These are phyloP conservation scores for Datnioides undecimradiatus DNA, from an alignment of 2,113 vertebrate species.

Conservation along the genomic window DNA sequence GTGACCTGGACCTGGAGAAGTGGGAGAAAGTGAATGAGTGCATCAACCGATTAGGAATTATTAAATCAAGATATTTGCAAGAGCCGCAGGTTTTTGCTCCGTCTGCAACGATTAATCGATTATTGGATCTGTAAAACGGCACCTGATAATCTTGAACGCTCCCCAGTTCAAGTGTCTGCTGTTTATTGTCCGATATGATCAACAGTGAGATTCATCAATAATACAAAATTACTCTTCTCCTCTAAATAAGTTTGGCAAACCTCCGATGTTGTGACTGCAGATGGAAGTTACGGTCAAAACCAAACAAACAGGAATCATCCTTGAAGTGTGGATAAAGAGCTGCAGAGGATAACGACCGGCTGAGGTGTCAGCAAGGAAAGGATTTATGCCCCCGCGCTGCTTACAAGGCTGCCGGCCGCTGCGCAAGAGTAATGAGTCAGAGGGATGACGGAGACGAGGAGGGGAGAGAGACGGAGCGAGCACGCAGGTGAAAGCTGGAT, in stretches of 20 bases:
- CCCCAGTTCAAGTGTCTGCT: too few relatives aligned
- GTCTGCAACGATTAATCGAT: too few relatives aligned
- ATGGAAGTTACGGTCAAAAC: not conserved
- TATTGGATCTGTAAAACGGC: too few relatives aligned
- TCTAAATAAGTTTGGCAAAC: not conserved
- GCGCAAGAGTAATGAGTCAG: conserved; percentile 5
- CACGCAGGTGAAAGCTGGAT: not conserved
- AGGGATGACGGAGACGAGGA: not conserved
- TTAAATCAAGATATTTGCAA: too few relatives aligned
- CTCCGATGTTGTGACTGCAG: not conserved
- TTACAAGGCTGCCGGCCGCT: conserved; percentile 26
- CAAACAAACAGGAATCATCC: conserved; percentile 17
- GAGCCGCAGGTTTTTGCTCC: too few relatives aligned
- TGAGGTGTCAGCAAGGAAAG: conserved; percentile 6
- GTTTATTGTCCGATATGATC: too few relatives aligned
- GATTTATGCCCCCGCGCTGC: conserved; percentile 28
- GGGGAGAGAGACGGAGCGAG: not conserved
- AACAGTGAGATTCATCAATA: too few relatives aligned
- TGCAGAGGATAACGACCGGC: conserved; percentile 6
- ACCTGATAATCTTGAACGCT: too few relatives aligned
- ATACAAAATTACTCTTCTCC: too few relatives aligned
- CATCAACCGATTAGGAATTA: too few relatives aligned
- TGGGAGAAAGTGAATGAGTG: too few relatives aligned
- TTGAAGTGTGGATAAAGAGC: conserved; percentile 12
- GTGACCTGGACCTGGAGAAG: too few relatives aligned